These are phyloP conservation scores for Ormyrus thymus DNA, from an alignment of 2,888 invertebrate genomes.

Conservation along the genomic window DNA sequence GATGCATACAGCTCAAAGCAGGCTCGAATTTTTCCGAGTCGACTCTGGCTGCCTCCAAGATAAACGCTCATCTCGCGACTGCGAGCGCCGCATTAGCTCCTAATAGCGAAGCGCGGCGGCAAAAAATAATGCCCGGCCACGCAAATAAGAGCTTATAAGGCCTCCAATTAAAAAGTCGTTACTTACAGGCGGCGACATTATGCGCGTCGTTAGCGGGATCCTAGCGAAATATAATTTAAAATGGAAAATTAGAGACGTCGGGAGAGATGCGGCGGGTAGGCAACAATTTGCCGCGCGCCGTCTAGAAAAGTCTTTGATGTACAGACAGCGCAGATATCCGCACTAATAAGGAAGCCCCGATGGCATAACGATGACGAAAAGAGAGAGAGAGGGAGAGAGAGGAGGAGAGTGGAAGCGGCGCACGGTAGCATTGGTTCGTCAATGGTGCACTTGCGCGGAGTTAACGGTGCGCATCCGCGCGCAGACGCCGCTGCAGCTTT, in stretches of 20 bases:
- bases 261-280: not conserved
- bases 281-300: constrained; percentile 15
- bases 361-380: constrained; percentile 21
- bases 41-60: too few species aligned
- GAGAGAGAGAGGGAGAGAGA: constrained; percentile 11
- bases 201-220: constrained; percentile 28
- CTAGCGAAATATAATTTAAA: constrained; percentile 40
- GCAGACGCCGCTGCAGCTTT: constrained; percentile 56
- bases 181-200: constrained; percentile 27
- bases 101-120: too few species aligned
- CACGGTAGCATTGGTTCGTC: constrained; percentile 47
- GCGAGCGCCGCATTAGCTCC: too few species aligned
- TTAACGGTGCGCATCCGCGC: constrained; percentile 64
- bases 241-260: constrained; percentile 42
- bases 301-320: constrained; percentile 45
- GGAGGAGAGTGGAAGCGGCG: constrained; percentile 11
- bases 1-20: too few species aligned
- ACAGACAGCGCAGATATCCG: constrained; percentile 36
- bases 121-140: constrained; percentile 2
- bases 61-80: too few species aligned
- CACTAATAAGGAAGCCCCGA: constrained; percentile 50
- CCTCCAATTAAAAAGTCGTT: constrained; percentile 50
- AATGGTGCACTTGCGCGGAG: constrained; percentile 56
- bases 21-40: too few species aligned
- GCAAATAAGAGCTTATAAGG: constrained; percentile 49